Evolutionary conservation across 2,113 vertebrate species (phyloP).

Genomic region (Amphiprion ocellaris): DNA sequence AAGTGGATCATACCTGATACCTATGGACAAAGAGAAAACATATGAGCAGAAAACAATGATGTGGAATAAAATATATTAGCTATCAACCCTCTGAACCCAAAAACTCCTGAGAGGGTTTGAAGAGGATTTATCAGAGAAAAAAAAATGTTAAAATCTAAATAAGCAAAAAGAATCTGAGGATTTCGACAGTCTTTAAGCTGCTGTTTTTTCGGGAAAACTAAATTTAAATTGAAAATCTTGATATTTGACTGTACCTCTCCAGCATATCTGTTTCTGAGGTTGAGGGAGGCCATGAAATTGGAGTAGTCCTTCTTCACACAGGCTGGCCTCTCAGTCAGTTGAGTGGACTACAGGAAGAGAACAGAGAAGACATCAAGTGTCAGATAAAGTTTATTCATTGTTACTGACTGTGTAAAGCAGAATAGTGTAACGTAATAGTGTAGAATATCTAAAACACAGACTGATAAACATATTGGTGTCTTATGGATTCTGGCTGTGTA

Average conservation of each 20-base stretch:
- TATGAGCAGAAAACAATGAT: not conserved
- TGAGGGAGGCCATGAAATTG: conserved; percentile 99
- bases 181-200: too few species aligned
- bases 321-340: conserved; percentile 93
- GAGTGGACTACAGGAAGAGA: conserved; percentile 86
- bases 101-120: too few species aligned
- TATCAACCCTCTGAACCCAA: too few species aligned
- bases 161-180: too few species aligned
- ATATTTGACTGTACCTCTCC: conserved; percentile 88
- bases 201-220: too few species aligned
- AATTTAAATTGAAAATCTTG: not conserved
- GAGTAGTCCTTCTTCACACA: conserved; percentile 99
- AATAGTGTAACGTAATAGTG: not conserved
- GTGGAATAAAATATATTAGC: not conserved
- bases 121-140: too few species aligned
- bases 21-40: conserved; percentile 75
- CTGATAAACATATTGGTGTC: not conserved
- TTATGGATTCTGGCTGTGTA: too few species aligned
- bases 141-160: too few species aligned
- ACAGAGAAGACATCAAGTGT: not conserved
- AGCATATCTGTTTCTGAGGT: conserved; percentile 95
- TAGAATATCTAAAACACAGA: not conserved
- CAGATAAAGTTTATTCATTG: not conserved
- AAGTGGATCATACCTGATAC: conserved; percentile 98
- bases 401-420: not conserved